phyloP scores from a whole-genome alignment of 2,797 vertebrate genomes.

The Gouania willdenowi region DNA sequence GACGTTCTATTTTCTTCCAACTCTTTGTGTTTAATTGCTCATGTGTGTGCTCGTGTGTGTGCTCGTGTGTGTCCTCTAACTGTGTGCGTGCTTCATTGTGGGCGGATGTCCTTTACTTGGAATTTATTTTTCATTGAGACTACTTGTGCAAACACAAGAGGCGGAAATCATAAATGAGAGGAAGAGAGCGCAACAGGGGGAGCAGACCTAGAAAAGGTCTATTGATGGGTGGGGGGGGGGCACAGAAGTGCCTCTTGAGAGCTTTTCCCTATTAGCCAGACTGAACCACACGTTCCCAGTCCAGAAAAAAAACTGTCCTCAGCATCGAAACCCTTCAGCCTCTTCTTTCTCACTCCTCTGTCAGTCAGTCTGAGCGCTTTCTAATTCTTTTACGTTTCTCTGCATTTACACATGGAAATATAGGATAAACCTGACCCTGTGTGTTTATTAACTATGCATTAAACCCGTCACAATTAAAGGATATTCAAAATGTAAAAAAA shows the following conservation, averaged over 20 bases:
- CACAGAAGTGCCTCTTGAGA: slow-evolving; percentile 66
- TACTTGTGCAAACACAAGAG: slow-evolving; percentile 70
- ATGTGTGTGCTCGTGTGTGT: slow-evolving; percentile 20
- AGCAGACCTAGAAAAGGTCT: slow-evolving; percentile 47
- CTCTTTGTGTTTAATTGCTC: slow-evolving; percentile 5
- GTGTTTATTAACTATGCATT: no score
- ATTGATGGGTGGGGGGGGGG: slow-evolving; percentile 50
- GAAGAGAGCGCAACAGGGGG: slow-evolving; percentile 45
- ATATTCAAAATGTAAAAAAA: no score
- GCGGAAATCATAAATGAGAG: slow-evolving; percentile 64
- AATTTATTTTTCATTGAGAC: slow-evolving; percentile 70
- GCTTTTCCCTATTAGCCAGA: slow-evolving; percentile 67
- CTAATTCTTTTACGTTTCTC: slow-evolving; percentile 38
- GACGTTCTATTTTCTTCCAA: not conserved
- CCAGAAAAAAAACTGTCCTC: slow-evolving; percentile 44
- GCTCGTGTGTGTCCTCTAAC: slow-evolving; percentile 41
- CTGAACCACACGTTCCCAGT: slow-evolving; percentile 57
- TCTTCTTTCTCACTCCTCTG: slow-evolving; percentile 27
- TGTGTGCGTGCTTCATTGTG: slow-evolving; percentile 19
- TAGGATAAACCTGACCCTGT: no score
- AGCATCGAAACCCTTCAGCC: not conserved
- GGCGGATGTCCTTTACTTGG: slow-evolving; percentile 59
- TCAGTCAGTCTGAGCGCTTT: slow-evolving; percentile 24
- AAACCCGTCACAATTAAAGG: no score
- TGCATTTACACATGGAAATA: slow-evolving; percentile 28